These are phyloP conservation scores for Nymphicus hollandicus DNA, from an alignment of 2,113 vertebrate species.

Conservation along the genomic window DNA sequence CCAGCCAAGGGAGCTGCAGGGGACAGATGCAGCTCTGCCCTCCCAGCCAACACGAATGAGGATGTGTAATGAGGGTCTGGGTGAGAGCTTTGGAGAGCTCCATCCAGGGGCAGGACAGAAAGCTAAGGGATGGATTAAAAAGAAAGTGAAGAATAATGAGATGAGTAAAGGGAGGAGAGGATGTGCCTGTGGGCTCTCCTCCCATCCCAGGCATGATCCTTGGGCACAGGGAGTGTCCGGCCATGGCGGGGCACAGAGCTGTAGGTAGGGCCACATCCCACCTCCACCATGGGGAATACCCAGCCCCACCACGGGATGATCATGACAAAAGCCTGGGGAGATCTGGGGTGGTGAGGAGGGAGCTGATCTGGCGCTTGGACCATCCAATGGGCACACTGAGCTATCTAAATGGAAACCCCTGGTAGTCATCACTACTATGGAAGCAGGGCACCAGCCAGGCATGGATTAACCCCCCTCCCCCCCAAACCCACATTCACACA, in stretches of 20 bases:
- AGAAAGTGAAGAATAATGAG: neutral
- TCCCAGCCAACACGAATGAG: neutral
- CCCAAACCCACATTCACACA: neutral
- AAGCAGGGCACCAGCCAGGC: neutral
- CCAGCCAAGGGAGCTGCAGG: neutral
- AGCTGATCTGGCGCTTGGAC: neutral
- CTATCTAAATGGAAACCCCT: neutral
- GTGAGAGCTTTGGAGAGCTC: neutral
- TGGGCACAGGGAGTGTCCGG: neutral
- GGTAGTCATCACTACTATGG: neutral
- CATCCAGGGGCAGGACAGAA: neutral
- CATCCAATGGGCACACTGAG: neutral
- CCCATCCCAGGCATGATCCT: accelerated
- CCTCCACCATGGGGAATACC: neutral
- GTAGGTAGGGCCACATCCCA: neutral
- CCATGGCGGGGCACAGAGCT: neutral
- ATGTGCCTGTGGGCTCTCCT: neutral
- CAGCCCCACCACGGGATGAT: neutral
- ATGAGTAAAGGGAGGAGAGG: neutral
- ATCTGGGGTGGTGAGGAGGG: neutral
- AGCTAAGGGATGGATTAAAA: neutral
- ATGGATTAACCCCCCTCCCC: neutral
- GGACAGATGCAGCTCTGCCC: neutral
- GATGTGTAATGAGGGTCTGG: neutral
- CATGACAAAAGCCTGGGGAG: neutral